Base-by-base conservation (phyloP, 2,888 invertebrate species). In the Cosmia pyralina region DNA sequence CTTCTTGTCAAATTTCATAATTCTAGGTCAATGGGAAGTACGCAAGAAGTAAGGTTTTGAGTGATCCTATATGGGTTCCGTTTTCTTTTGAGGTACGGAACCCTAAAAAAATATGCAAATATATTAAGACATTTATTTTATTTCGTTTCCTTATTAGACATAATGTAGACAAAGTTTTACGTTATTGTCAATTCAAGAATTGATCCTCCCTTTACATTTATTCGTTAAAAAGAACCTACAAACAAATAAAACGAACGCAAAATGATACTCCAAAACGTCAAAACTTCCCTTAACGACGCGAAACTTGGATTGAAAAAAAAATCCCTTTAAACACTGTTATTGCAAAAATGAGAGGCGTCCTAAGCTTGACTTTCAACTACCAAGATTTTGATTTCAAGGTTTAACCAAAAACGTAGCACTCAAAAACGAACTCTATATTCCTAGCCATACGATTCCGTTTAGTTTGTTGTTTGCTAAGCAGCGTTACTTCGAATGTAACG, bases 401-500 rank as follows among this genome's bases (percentile, higher is more conserved):
- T 76, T 75, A 72, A 46, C n/a, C 53, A n/a, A 44, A 28, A n/a
- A 4, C 15, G 0, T 3, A 11, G 22, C 67, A 73, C 5, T 38
- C 11, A 17, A 75, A 80, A 48, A 41, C 6, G 1, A 60, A 75
- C 77, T 67, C 52, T 81, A 34, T 1, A 0, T 0, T 0, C 0
- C 1, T 11, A 2, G 11, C 0, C 0, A 15, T 65, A 75, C 6
- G 65, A 68, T 77, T 50, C 46, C 48, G 48, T 76, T 65, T 75
- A n/a, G 34, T 50, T 48, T 79, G 69, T 46, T 44, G n/a, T 57
- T n/a, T 59, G 22, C 13, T 59, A 60, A 71, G 66, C 19, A 63
- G 69, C 38, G 66, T 76, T 81, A 66, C 75, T 75, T 91, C 88
- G 89, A 92, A 92, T 90, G 90, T 89, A 89, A 89, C 90, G 88